These are phyloP conservation scores for Pollenia griseotomentosa DNA, from an alignment of 2,888 invertebrate species.

Conservation along the genomic window DNA sequence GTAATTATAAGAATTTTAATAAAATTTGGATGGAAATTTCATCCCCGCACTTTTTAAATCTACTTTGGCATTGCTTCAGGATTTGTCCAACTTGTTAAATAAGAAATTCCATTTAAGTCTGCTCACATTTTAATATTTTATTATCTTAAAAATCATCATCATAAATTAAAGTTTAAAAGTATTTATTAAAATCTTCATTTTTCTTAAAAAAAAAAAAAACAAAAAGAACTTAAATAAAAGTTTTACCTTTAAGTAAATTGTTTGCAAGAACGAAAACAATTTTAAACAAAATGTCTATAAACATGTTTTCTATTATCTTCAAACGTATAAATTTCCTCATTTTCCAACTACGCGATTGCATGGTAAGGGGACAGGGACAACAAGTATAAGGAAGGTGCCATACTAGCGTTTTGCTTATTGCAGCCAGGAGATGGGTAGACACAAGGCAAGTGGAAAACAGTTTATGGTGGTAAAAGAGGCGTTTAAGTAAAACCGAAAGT, in stretches of 20 bases:
- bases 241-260: background rate
- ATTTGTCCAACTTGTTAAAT: too few relatives aligned
- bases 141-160: slow-evolving; percentile 19
- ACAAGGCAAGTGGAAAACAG: slow-evolving; percentile 52
- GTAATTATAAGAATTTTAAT: too few relatives aligned
- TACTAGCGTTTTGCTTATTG: slow-evolving; percentile 35
- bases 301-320: slow-evolving; percentile 18
- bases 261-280: background rate
- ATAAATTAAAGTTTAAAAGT: background rate
- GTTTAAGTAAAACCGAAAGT: slow-evolving; percentile 70
- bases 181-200: slow-evolving; percentile 10
- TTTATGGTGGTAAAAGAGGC: slow-evolving; percentile 62
- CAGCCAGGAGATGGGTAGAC: background rate
- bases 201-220: background rate
- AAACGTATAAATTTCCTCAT: slow-evolving; percentile 32
- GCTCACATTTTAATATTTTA: slow-evolving; percentile 21
- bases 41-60: too few relatives aligned
- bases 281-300: background rate
- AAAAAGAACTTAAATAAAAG: slow-evolving; percentile 4
- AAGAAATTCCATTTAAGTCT: background rate
- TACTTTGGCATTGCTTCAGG: too few relatives aligned
- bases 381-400: slow-evolving; percentile 4
- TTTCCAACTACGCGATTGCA: background rate
- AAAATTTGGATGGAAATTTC: too few relatives aligned
- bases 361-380: background rate